Evolutionary conservation across 1,140 invertebrate species (phyloP), one percentile per base, ranked within the genome.

Genomic region (Cyclina sinensis): DNA sequence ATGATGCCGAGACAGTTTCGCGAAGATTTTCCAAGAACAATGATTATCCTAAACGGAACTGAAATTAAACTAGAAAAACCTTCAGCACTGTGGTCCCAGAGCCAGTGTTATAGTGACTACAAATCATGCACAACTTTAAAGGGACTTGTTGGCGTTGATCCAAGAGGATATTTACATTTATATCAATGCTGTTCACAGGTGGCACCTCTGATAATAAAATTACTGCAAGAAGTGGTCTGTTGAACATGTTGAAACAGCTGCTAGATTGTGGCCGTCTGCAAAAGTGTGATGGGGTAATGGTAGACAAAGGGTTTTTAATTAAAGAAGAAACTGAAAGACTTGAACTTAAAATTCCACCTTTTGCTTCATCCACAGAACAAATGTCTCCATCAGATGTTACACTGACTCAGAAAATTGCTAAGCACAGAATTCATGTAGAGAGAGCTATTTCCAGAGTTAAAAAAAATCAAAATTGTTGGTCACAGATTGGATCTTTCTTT

Each of bases 401-500:
- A n/a, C n/a, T n/a, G n/a, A n/a, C n/a, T n/a, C n/a, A n/a, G n/a
- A n/a, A n/a, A n/a, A n/a, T n/a, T n/a, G n/a, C n/a, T n/a, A n/a
- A n/a, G n/a, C n/a, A n/a, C n/a, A n/a, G n/a, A n/a, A n/a, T n/a
- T n/a, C n/a, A n/a, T n/a, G n/a, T n/a, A n/a, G n/a, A n/a, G n/a
- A n/a, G n/a, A n/a, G n/a, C n/a, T n/a, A 21, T 68, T 12, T 37
- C 76, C 7, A 90, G 86, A 16, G 18, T 82, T n/a, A n/a, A 54
- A 90, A 88, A 78, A 91, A 86, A 76, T 85, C 91, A 18, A 78
- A 88, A 84, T n/a, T n/a, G n/a, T n/a, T n/a, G n/a, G n/a, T n/a
- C n/a, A n/a, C n/a, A n/a, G n/a, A n/a, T n/a, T n/a, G n/a, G n/a
- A n/a, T n/a, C n/a, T n/a, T n/a, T n/a, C n/a, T n/a, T n/a, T n/a